These are phyloP conservation scores for Hylaea fasciaria DNA, from an alignment of 2,888 invertebrate species.

Conservation along the genomic window DNA sequence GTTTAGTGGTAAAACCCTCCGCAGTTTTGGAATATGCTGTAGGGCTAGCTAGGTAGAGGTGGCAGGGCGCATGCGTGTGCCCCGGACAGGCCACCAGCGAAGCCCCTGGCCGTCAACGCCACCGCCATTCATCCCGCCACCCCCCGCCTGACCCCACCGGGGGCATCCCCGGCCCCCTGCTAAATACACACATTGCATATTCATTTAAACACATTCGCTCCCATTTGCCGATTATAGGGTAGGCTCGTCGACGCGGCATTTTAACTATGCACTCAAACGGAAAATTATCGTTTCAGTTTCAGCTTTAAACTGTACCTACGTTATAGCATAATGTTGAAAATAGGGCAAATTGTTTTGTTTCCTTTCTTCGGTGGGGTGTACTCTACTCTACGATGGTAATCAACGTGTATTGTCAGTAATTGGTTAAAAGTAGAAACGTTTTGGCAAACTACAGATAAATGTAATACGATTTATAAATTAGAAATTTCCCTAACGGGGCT, in stretches of 20 bases:
- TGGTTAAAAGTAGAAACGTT: constrained; percentile 1
- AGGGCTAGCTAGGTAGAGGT: not conserved
- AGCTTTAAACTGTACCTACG: constrained; percentile 20
- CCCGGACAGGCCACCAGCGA: constrained; percentile 33
- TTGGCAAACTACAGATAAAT: not conserved
- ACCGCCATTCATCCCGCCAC: constrained; percentile 57
- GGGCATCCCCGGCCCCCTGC: constrained; percentile 46
- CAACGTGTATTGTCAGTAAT: constrained; percentile 5
- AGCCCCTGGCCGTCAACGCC: constrained; percentile 33
- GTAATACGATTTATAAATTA: too few species aligned
- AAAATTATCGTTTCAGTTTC: constrained; percentile 29
- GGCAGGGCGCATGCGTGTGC: constrained; percentile 53
- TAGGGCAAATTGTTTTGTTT: constrained; percentile 15
- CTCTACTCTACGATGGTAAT: constrained; percentile 2
- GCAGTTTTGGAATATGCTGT: not conserved
- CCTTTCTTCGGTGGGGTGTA: not conserved
- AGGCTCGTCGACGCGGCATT: constrained; percentile 28
- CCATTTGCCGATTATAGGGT: constrained; percentile 48
- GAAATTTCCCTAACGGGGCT: too few species aligned
- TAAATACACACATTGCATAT: constrained; percentile 57
- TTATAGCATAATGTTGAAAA: constrained; percentile 11
- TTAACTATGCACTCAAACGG: constrained; percentile 23
- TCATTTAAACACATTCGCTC: constrained; percentile 54
- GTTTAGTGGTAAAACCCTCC: not conserved
- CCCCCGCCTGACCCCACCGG: constrained; percentile 38